phyloP scores from a whole-genome alignment of 2,797 vertebrate genomes.

The Monodelphis domestica region DNA sequence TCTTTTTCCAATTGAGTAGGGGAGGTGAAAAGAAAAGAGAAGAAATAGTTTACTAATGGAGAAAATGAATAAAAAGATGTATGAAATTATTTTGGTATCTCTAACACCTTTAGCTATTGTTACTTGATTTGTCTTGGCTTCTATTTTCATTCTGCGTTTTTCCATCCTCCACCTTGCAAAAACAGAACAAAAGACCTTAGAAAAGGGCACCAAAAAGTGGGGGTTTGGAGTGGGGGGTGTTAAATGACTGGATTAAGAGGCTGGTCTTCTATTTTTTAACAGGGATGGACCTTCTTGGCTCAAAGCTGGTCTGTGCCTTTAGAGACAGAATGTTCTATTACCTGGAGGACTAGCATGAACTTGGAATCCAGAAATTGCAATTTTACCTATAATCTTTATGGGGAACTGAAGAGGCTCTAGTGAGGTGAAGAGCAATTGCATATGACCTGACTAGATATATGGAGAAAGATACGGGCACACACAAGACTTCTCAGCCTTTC shows the following conservation, averaged over 20 bases:
- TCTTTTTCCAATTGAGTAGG: not conserved
- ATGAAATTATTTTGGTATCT: not conserved
- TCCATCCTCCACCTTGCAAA: not conserved
- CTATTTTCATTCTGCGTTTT: not conserved
- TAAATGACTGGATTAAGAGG: not conserved
- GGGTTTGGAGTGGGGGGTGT: no score
- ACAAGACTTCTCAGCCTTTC: no score
- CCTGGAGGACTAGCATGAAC: no score
- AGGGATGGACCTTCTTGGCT: not conserved
- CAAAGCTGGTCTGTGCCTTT: not conserved
- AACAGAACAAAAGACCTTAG: not conserved
- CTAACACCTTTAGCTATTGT: not conserved
- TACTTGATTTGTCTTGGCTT: not conserved
- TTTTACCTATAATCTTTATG: no score
- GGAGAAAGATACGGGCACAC: no score
- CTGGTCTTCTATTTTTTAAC: not conserved
- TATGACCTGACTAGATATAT: no score
- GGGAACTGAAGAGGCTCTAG: no score
- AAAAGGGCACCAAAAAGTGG: not conserved
- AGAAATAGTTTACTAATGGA: not conserved
- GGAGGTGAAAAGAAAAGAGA: not conserved
- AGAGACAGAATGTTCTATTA: not conserved
- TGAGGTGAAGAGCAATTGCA: no score
- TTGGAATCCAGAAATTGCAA: no score
- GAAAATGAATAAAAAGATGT: not conserved